A percentile compares a stretch with the other conserved stretches of the same genome.
Evolutionary conservation across 1,140 invertebrate species (phyloP).

Genomic region (Branchinecta lynchi): DNA sequence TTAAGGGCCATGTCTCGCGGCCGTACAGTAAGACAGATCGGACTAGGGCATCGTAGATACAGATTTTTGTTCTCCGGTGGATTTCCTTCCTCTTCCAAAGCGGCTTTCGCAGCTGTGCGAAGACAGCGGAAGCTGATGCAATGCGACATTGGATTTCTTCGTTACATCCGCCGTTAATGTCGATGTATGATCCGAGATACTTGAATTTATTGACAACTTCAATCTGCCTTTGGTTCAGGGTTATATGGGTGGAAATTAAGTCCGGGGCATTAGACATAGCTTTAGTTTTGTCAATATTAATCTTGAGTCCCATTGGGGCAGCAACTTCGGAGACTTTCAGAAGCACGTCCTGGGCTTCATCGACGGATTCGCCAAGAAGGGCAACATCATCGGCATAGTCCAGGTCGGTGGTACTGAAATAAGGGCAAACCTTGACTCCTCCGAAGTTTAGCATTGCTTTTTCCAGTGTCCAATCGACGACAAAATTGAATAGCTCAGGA

Average conservation of each 20-base stretch:
- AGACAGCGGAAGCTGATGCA: conserved; percentile 10
- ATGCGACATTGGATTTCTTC: conserved; percentile 8
- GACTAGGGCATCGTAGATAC: conserved; percentile 4
- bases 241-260: background rate
- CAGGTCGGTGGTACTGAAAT: conserved; percentile 1
- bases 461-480: background rate
- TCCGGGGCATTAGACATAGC: conserved; percentile 10
- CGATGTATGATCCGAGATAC: background rate
- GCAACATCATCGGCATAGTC: background rate
- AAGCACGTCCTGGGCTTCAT: background rate
- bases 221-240: background rate
- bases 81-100: background rate
- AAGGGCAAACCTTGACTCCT: background rate
- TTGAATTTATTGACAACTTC: conserved; percentile 12
- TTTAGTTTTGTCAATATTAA: conserved; percentile 11
- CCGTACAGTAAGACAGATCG: conserved; percentile 8
- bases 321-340: conserved; percentile 10
- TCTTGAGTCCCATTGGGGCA: background rate
- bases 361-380: background rate
- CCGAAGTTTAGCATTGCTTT: conserved; percentile 1
- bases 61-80: background rate
- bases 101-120: background rate
- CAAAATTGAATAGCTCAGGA: background rate
- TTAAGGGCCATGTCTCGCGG: background rate
- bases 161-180: conserved; percentile 3